These are phyloP conservation scores for Rhinolophus sinicus DNA, from an alignment of 2,113 vertebrate genomes.

Conservation along the genomic window DNA sequence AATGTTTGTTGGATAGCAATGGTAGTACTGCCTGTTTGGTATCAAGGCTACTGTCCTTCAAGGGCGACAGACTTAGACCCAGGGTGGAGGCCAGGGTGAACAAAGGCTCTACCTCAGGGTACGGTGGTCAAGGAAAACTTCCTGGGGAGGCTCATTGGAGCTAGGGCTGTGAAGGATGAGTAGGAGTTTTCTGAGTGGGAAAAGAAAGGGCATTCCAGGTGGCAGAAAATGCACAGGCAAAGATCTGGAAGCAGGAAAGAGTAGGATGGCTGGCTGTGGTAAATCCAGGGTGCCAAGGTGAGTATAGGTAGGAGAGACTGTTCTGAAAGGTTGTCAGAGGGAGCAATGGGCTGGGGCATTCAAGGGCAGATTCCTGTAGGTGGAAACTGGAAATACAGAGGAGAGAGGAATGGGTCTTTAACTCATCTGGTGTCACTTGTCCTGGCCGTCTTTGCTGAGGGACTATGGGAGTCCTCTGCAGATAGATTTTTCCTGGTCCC, in stretches of 20 bases:
- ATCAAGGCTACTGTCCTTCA: not conserved
- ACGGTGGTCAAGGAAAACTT: not conserved
- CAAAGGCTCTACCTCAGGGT: not conserved
- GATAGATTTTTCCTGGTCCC: not conserved
- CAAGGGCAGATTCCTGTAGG: not conserved
- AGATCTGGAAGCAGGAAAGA: not conserved
- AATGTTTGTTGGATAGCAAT: not conserved
- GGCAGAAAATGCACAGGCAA: not conserved
- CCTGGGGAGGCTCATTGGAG: not conserved
- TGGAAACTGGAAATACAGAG: not conserved
- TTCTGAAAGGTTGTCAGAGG: not conserved
- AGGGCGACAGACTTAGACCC: not conserved
- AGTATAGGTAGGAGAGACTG: not conserved
- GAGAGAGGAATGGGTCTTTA: not conserved
- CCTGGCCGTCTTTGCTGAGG: not conserved
- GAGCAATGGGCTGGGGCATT: not conserved
- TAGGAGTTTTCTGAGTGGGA: conserved; percentile 47
- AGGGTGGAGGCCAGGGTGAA: not conserved
- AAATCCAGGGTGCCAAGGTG: not conserved
- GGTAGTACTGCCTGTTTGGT: not conserved
- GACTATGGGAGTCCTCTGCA: not conserved
- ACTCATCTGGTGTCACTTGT: not conserved
- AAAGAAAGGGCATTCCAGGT: not conserved
- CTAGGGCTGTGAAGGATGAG: conserved; percentile 28
- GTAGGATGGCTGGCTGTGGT: not conserved